A percentile compares a stretch with the other conserved stretches of the same genome.
These are phyloP conservation scores for Rhagoletis pomonella DNA, from an alignment of 1,140 invertebrate species.

Conservation along the genomic window DNA sequence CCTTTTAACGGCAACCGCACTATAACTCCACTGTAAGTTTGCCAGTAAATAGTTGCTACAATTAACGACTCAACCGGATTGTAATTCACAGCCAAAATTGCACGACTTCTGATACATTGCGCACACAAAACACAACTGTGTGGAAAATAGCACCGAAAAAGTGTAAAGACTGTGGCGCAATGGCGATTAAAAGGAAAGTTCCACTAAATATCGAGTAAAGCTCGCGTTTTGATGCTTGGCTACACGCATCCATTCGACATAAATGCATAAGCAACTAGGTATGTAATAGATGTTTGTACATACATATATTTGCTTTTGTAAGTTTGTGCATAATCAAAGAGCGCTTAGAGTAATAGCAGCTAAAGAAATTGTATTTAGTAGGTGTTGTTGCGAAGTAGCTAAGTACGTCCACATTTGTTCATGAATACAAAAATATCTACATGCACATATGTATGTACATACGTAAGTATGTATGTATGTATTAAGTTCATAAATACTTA, in stretches of 20 bases:
- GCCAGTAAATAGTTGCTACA: not conserved
- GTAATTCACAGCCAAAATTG: constrained; percentile 54
- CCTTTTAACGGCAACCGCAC: not conserved
- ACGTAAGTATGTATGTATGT: not conserved
- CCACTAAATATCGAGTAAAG: not conserved
- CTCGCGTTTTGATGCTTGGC: not conserved
- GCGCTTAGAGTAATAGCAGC: not conserved
- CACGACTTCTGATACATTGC: constrained; percentile 71
- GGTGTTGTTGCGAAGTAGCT: constrained; percentile 31
- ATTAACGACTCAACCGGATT: constrained; percentile 25
- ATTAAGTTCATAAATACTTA: not conserved
- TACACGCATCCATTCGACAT: not conserved
- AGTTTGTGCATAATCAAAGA: not conserved
- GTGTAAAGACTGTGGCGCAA: not conserved
- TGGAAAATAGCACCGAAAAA: constrained; percentile 41
- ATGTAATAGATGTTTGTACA: not conserved
- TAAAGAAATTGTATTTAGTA: not conserved
- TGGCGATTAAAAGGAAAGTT: constrained; percentile 53
- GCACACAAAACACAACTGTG: constrained; percentile 70
- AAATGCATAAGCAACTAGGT: not conserved
- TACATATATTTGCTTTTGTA: not conserved
- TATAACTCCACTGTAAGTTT: not conserved
- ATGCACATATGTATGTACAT: not conserved
- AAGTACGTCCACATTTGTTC: constrained; percentile 22
- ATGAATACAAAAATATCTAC: not conserved